A percentile compares a stretch with the other conserved stretches of the same genome.
These are phyloP conservation scores for Acrocephalus arundinaceus DNA, from an alignment of 2,113 vertebrate genomes.

Conservation along the genomic window DNA sequence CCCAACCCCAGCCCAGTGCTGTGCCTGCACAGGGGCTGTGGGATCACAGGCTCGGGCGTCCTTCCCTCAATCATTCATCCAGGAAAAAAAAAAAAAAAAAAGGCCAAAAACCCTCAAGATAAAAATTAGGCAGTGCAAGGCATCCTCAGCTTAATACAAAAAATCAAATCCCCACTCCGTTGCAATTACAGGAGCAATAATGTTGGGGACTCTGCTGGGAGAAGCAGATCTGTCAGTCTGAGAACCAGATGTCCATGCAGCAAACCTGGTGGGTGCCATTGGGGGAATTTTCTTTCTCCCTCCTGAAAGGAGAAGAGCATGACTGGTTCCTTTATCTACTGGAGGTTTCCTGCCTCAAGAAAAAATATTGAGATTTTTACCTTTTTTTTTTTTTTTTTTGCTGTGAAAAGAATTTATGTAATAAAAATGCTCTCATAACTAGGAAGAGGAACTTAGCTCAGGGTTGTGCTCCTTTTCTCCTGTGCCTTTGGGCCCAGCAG, in stretches of 20 bases:
- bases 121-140: neutral
- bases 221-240: neutral
- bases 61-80: neutral
- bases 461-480: no score
- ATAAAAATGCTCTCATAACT: neutral
- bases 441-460: neutral
- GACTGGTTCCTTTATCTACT: neutral
- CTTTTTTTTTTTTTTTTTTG: neutral
- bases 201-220: neutral
- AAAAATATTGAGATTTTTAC: neutral
- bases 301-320: neutral
- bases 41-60: neutral
- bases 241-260: neutral
- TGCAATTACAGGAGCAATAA: neutral
- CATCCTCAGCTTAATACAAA: neutral
- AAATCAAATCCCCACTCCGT: neutral
- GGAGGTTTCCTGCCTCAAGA: neutral
- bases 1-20: neutral
- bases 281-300: neutral
- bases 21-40: neutral
- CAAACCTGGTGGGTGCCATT: neutral
- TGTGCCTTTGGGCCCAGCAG: rapidly evolving
- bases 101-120: neutral
- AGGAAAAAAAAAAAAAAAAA: neutral
- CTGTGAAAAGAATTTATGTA: neutral